Conservation (phyloP, 2,888 invertebrate species). For the Trypoxylon attenuatum region DNA sequence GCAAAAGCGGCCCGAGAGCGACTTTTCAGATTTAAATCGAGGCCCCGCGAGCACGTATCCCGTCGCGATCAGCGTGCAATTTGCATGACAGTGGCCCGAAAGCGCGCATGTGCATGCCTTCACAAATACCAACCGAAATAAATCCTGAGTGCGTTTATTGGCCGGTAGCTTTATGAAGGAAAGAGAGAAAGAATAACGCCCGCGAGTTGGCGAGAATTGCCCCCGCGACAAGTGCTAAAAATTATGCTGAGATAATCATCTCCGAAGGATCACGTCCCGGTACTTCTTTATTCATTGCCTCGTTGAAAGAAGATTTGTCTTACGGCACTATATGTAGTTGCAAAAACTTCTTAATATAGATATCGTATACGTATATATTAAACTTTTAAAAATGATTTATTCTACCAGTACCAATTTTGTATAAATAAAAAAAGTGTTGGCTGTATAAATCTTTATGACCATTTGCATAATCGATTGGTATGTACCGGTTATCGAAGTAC, state of each 20-base stretch:
- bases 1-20: constrained; percentile 36
- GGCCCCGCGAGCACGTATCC: constrained; percentile 37
- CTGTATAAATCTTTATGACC: too few species aligned
- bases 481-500: not conserved
- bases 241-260: not conserved
- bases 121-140: constrained; percentile 25
- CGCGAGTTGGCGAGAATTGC: not conserved
- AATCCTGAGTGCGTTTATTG: constrained; percentile 31
- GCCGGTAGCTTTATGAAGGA: constrained; percentile 15
- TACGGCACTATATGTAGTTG: too few species aligned
- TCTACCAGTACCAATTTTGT: too few species aligned
- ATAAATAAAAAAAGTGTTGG: too few species aligned
- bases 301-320: not conserved
- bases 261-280: not conserved
- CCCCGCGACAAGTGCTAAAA: constrained; percentile 4
- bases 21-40: constrained; percentile 60
- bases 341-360: too few species aligned
- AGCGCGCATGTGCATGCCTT: constrained; percentile 28
- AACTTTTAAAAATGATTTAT: too few species aligned
- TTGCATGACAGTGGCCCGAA: constrained; percentile 53
- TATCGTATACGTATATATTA: too few species aligned
- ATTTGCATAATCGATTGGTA: too few species aligned
- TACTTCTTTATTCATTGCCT: not conserved
- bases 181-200: constrained; percentile 25
- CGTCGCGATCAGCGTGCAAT: constrained; percentile 36